Conservation (phyloP, 2,888 invertebrate genomes). For the Chaetogeoica ovagalla region DNA sequence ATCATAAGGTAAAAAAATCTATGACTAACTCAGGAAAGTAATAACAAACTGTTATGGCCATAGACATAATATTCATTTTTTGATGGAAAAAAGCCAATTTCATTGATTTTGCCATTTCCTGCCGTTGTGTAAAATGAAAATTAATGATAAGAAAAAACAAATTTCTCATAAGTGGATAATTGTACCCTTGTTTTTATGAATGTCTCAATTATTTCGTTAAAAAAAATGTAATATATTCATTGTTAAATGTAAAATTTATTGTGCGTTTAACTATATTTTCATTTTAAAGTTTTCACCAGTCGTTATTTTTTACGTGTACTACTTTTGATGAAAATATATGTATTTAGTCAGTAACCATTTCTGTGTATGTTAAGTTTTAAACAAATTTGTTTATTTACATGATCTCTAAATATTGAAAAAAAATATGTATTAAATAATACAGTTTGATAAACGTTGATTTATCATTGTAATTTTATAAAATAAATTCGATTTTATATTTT, state of each 20-base stretch:
- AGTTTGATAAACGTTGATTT: slow-evolving; percentile 14
- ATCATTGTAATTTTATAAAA: slow-evolving; percentile 14
- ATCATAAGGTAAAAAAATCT: too few species aligned
- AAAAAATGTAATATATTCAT: neutral
- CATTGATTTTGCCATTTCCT: too few species aligned
- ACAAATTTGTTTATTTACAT: slow-evolving; percentile 18
- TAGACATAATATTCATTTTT: too few species aligned
- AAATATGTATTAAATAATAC: slow-evolving; percentile 16
- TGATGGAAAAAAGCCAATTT: too few species aligned
- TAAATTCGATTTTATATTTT: slow-evolving; percentile 32
- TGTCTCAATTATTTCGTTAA: too few species aligned
- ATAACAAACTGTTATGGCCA: too few species aligned
- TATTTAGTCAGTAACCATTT: neutral
- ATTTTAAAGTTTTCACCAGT: neutral
- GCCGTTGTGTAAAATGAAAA: too few species aligned
- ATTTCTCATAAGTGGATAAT: too few species aligned
- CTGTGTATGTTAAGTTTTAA: neutral
- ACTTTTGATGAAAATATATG: neutral
- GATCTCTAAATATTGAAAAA: slow-evolving; percentile 22
- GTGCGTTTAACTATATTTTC: neutral
- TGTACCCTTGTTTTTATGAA: too few species aligned
- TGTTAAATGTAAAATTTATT: neutral
- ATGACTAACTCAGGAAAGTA: too few species aligned
- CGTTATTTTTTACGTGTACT: neutral
- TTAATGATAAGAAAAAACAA: too few species aligned